Conservation (phyloP, 2,113 vertebrate species). For the Ornithorhynchus anatinus region DNA sequence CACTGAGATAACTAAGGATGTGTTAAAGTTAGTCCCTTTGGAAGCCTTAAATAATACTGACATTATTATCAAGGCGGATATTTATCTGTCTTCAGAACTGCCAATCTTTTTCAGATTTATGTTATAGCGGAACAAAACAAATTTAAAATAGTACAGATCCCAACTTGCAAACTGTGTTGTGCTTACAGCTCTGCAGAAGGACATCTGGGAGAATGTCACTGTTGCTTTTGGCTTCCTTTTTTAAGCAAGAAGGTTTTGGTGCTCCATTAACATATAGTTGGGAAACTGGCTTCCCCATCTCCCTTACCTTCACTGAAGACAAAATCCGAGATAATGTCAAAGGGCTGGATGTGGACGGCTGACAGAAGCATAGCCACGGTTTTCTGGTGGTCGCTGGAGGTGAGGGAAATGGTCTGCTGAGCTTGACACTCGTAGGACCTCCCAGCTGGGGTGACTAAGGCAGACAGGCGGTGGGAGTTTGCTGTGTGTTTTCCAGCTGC, state of each 20-base stretch:
- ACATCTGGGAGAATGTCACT: background rate
- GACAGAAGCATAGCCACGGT: slow-evolving; percentile 85
- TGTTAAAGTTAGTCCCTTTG: no score
- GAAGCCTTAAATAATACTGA: no score
- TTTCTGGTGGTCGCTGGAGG: slow-evolving; percentile 93
- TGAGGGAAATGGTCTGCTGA: slow-evolving; percentile 87
- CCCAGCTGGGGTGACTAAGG: slow-evolving; percentile 88
- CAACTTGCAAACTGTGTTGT: background rate
- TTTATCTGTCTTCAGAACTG: no score
- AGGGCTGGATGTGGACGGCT: slow-evolving; percentile 91
- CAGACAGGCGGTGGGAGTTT: slow-evolving; percentile 85
- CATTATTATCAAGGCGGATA: no score
- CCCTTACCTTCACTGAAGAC: slow-evolving; percentile 91
- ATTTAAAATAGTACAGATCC: no score
- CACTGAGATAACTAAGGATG: no score
- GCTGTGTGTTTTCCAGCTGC: slow-evolving; percentile 91
- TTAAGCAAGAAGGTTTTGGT: background rate
- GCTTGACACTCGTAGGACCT: slow-evolving; percentile 88
- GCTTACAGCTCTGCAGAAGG: background rate
- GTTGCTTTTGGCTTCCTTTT: background rate
- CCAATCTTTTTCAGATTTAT: no score
- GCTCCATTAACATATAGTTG: background rate
- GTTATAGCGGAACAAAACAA: background rate
- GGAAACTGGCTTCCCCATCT: background rate
- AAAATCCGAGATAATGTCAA: slow-evolving; percentile 93